These are phyloP conservation scores for Gonatopus flavifemur DNA, from an alignment of 1,140 invertebrate species.

Conservation along the genomic window DNA sequence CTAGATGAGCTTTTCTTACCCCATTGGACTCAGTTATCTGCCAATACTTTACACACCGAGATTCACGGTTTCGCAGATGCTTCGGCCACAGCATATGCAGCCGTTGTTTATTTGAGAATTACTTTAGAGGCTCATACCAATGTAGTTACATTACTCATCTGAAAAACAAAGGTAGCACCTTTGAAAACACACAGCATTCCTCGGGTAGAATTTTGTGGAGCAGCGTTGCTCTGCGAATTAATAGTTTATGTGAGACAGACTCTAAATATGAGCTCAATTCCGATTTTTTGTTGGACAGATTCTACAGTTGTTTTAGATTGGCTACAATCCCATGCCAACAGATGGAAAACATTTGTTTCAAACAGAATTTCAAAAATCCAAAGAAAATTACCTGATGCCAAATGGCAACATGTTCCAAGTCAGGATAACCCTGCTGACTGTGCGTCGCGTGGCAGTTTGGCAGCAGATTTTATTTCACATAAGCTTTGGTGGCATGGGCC, in stretches of 20 bases:
- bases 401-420: conserved; percentile 23
- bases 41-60: too few relatives aligned
- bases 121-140: background rate
- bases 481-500: conserved; percentile 27
- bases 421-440: conserved; percentile 26
- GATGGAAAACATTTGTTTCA: conserved; percentile 41
- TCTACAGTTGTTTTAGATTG: conserved; percentile 45
- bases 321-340: conserved; percentile 32
- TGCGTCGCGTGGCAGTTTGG: conserved; percentile 14
- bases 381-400: conserved; percentile 8
- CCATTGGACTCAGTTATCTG: too few relatives aligned
- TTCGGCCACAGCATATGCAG: background rate
- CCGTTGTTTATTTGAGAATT: background rate
- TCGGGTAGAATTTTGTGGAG: conserved; percentile 37
- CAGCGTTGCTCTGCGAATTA: conserved; percentile 32
- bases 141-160: background rate
- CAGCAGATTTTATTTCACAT: conserved; percentile 13
- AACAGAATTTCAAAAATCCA: conserved; percentile 41
- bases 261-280: conserved; percentile 15
- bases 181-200: conserved; percentile 24
- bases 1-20: too few relatives aligned
- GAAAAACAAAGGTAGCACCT: conserved; percentile 8
- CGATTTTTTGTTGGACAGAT: conserved; percentile 42
- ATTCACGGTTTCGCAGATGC: conserved; percentile 34
- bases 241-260: conserved; percentile 10